A percentile compares a stretch with the other conserved stretches of the same genome.
These are phyloP conservation scores for Poecilia velifera DNA, from an alignment of 2,797 vertebrate species.

Conservation along the genomic window DNA sequence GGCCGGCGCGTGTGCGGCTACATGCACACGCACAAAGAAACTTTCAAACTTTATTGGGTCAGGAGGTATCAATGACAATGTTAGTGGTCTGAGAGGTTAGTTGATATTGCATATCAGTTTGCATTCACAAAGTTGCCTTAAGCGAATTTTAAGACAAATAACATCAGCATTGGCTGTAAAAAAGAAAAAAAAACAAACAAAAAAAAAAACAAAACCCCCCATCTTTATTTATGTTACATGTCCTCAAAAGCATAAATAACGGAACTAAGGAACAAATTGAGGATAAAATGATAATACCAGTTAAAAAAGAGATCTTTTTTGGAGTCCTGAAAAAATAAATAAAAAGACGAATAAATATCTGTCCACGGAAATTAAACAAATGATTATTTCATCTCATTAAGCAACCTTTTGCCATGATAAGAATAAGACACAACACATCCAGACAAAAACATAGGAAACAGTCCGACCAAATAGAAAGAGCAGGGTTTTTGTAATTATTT, in stretches of 20 bases:
- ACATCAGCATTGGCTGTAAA: neutral
- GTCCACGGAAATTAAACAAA: neutral
- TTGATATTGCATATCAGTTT: neutral
- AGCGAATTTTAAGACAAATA: neutral
- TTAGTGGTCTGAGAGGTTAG: neutral
- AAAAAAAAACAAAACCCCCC: no score
- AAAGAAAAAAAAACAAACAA: no score
- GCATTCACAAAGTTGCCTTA: neutral
- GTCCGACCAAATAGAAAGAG: neutral
- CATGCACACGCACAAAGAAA: slow-evolving; percentile 16
- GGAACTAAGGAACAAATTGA: neutral
- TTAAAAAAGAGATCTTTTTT: neutral
- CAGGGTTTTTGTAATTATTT: neutral
- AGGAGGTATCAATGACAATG: neutral
- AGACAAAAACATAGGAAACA: neutral
- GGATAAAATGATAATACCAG: neutral
- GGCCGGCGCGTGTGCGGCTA: slow-evolving; percentile 7
- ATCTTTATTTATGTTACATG: neutral
- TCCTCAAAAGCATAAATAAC: neutral
- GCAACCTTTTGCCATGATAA: neutral
- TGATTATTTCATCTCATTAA: neutral
- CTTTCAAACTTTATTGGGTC: neutral
- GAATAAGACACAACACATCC: neutral
- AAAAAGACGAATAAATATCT: neutral
- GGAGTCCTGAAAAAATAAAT: neutral